phyloP scores from a whole-genome alignment of 1,140 invertebrate species.

The Drepana arcuata region DNA sequence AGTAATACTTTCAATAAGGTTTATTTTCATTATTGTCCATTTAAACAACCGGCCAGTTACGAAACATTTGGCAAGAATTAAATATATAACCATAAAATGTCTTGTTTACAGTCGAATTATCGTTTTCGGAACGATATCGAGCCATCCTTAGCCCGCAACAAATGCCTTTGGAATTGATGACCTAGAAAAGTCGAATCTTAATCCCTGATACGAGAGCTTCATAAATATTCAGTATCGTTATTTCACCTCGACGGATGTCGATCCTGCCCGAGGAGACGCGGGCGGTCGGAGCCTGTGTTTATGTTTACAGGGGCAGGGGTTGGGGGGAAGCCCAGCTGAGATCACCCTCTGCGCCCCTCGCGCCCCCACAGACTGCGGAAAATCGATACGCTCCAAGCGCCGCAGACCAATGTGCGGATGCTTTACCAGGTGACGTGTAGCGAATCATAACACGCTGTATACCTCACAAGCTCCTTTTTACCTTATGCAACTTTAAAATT shows the following conservation, averaged over 20 bases:
- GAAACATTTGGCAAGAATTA: too few relatives aligned
- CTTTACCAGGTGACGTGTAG: slow-evolving; percentile 37
- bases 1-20: too few relatives aligned
- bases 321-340: slow-evolving; percentile 44
- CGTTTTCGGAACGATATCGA: too few relatives aligned
- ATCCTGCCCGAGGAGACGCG: slow-evolving; percentile 48
- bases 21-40: too few relatives aligned
- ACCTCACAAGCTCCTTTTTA: too few relatives aligned
- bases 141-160: slow-evolving; percentile 11
- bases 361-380: slow-evolving; percentile 36
- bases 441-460: slow-evolving; percentile 18
- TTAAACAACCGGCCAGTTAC: too few relatives aligned
- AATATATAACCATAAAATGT: too few relatives aligned
- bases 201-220: slow-evolving; percentile 53
- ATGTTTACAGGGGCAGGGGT: slow-evolving; percentile 52
- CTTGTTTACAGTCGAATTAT: too few relatives aligned
- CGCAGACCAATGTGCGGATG: slow-evolving; percentile 49
- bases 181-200: slow-evolving; percentile 60
- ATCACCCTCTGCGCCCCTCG: slow-evolving; percentile 14
- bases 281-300: slow-evolving; percentile 46
- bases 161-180: slow-evolving; percentile 41
- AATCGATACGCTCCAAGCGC: slow-evolving; percentile 56
- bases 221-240: slow-evolving; percentile 67
- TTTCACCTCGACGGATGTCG: slow-evolving; percentile 59
- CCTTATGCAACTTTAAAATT: too few relatives aligned